These are phyloP conservation scores for Bombus difficillimus DNA, from an alignment of 1,140 invertebrate species.

Conservation along the genomic window DNA sequence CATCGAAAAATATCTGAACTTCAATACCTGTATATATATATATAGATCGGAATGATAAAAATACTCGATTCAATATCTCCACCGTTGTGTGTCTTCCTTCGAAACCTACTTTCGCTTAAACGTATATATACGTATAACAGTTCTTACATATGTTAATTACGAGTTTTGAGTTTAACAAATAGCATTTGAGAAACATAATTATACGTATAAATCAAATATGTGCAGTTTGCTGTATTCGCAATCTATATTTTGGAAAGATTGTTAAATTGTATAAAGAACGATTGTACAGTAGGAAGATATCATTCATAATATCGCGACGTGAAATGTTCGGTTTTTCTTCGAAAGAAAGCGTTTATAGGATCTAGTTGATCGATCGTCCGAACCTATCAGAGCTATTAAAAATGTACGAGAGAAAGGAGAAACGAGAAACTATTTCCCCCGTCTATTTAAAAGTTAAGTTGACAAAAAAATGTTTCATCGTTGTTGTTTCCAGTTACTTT, in stretches of 20 bases:
- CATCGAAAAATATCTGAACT: background rate
- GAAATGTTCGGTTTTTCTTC: background rate
- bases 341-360: background rate
- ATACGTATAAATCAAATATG: background rate
- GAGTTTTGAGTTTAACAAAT: background rate
- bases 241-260: background rate
- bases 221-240: background rate
- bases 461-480: constrained; percentile 3
- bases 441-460: background rate
- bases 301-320: background rate
- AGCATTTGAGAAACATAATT: background rate
- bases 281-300: background rate
- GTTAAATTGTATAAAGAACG: background rate
- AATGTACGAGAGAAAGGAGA: constrained; percentile 10
- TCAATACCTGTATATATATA: background rate
- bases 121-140: background rate
- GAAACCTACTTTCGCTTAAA: background rate
- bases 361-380: background rate
- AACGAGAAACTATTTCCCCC: background rate
- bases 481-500: background rate
- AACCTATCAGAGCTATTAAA: background rate
- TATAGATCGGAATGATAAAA: background rate
- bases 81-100: background rate
- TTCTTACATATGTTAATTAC: background rate
- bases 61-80: background rate